phyloP scores from a whole-genome alignment of 37 sponge, comb jelly and placozoan genomes.

The Spongilla lacustris region DNA sequence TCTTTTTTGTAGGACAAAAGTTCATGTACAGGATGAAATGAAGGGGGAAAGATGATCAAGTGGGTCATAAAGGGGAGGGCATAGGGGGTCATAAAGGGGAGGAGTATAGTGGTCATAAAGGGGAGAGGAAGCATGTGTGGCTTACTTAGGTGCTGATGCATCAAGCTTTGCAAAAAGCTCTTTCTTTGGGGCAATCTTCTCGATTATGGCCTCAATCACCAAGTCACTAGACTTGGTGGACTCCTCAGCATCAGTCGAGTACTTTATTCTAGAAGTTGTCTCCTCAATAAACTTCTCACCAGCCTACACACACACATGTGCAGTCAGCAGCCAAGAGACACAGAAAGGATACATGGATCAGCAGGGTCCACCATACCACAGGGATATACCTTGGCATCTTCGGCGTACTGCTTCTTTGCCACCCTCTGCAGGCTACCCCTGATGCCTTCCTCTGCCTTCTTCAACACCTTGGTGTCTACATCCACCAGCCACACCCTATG shows the following conservation, averaged over 20 bases:
- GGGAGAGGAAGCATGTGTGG: too few relatives aligned
- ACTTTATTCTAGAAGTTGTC: slow-evolving; percentile 46
- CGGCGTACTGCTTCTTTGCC: slow-evolving; percentile 81
- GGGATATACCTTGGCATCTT: slow-evolving; percentile 72
- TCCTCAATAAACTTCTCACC: slow-evolving; percentile 51
- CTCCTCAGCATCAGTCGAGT: slow-evolving; percentile 16
- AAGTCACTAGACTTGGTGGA: slow-evolving; percentile 61
- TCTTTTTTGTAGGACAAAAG: too few relatives aligned
- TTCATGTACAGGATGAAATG: background rate
- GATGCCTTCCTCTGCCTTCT: slow-evolving; percentile 63
- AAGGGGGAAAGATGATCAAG: background rate
- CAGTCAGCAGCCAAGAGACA: background rate
- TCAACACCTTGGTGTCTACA: slow-evolving; percentile 71
- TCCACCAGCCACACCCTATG: slow-evolving; percentile 88
- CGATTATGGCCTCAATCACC: slow-evolving; percentile 94
- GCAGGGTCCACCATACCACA: too few relatives aligned
- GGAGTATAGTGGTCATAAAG: too few relatives aligned
- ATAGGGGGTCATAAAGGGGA: too few relatives aligned
- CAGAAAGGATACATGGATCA: background rate
- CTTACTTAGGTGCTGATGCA: slow-evolving; percentile 72
- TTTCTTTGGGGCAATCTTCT: slow-evolving; percentile 85
- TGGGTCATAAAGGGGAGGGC: background rate
- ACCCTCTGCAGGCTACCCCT: slow-evolving; percentile 81
- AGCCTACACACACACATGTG: slow-evolving; percentile 38
- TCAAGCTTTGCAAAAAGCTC: slow-evolving; percentile 84